A percentile compares a stretch with the other conserved stretches of the same genome.
phyloP scores from a whole-genome alignment of 2,113 vertebrate species.

The Paradoxurus hermaphroditus region DNA sequence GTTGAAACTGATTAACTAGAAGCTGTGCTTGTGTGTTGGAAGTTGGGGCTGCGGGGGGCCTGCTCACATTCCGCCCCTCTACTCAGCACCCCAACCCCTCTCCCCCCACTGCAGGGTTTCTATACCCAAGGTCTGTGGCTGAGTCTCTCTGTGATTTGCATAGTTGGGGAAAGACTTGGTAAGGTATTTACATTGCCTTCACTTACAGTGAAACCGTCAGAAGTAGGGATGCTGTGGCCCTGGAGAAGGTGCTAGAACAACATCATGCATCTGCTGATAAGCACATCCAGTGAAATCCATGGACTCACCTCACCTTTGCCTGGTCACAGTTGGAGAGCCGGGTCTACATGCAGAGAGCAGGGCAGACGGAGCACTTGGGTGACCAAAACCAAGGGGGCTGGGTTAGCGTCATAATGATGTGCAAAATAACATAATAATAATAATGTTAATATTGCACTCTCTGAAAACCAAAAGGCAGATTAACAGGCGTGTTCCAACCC shows the following conservation, averaged over 20 bases:
- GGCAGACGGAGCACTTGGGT: neutral
- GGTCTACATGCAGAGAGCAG: neutral
- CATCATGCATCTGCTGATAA: neutral
- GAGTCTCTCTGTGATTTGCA: neutral
- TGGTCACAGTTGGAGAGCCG: neutral
- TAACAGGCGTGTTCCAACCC: neutral
- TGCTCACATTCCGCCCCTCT: neutral
- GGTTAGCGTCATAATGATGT: neutral
- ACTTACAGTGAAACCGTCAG: neutral
- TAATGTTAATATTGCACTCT: neutral
- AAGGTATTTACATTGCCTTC: neutral
- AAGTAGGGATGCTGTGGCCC: neutral
- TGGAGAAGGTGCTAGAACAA: neutral
- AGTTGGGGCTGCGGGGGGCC: neutral
- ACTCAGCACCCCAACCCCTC: neutral
- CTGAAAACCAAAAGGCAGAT: neutral
- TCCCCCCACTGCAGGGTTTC: rapidly evolving
- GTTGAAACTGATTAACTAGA: neutral
- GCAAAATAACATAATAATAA: no score
- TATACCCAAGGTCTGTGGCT: neutral
- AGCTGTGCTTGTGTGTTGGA: neutral
- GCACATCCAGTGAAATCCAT: neutral
- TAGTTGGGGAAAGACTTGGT: neutral
- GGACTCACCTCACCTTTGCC: neutral
- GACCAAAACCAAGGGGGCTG: neutral